Base-by-base conservation (phyloP, 2,113 vertebrate species). In the Dipodomys merriami region DNA sequence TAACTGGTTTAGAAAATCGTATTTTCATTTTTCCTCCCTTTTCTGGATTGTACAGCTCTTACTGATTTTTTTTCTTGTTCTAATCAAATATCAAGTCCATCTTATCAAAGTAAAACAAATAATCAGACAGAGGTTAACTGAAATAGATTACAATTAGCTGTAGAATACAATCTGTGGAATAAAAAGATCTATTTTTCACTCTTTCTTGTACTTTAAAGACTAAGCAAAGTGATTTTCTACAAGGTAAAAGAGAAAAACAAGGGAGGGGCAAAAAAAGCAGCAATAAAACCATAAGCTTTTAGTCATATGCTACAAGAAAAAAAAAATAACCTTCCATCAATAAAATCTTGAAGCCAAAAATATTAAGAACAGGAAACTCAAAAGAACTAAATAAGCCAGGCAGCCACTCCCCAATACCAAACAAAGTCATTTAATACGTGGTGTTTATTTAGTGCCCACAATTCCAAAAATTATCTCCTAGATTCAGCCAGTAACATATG, bases 321-420 rank as follows among this genome's bases (percentile, higher is more conserved):
- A 67, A 65, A 74, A 29, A 18, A 93, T 86, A 94, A 90, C 2
- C 33, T 83, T 76, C 67, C n/a, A 88, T 65, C 79, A 95, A 72
- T 88, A 83, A 90, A 87, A 91, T 79, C 19, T 49, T 76, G 18
- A 91, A 88, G 74, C 67, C 94, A 96, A 96, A 49, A 79, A 86
- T 68, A 95, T 60, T 93, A 96, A 91, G 73, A 96, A 91, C 44
- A 92, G 85, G 87, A 97, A 96, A 95, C 93, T 87, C 69, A 93
- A 71, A 84, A 74, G 79, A 88, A 69, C n/a, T 74, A 27, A 91
- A 86, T n/a, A 30, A 60, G 20, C 53, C 67, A 87, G 83, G 68
- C 73, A 85, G 87, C 62, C 71, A 90, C 90, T 93, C 85, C 93
- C 67, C n/a, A 44, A 85, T 35, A 90, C n/a, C 60, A 93, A 93